Evolutionary conservation across 1,140 invertebrate genomes (phyloP).

Genomic region (Drosophila virilis): DNA sequence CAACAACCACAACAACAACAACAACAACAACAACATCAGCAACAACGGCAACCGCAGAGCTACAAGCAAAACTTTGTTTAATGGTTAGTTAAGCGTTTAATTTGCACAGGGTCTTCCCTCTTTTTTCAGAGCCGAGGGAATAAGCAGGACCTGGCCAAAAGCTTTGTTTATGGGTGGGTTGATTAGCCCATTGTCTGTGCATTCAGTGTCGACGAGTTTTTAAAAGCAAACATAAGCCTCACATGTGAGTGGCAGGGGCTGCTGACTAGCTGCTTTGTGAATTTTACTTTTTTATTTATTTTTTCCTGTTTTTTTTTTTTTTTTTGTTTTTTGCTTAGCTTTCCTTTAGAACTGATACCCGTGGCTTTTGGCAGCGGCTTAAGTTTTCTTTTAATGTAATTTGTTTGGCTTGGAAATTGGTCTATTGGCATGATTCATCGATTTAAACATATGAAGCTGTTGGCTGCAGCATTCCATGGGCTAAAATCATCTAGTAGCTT

Average conservation of each 20-base stretch:
- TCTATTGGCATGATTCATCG: slow-evolving; percentile 6
- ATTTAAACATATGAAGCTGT: neutral
- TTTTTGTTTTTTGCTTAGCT: neutral
- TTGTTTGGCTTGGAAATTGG: neutral
- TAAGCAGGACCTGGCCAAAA: neutral
- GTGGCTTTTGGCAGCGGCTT: slow-evolving; percentile 44
- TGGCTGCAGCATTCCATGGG: neutral
- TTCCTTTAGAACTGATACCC: slow-evolving; percentile 27
- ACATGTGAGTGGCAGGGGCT: slow-evolving; percentile 3
- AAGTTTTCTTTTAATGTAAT: slow-evolving; percentile 46
- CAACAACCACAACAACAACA: slow-evolving; percentile 48
- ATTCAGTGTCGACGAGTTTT: slow-evolving; percentile 43
- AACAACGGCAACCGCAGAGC: slow-evolving; percentile 69
- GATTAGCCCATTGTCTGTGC: slow-evolving; percentile 25
- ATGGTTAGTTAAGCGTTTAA: slow-evolving; percentile 81
- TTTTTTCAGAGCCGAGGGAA: neutral
- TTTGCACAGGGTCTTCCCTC: slow-evolving; percentile 50
- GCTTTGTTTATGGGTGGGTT: neutral
- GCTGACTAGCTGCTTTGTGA: neutral
- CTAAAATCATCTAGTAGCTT: neutral
- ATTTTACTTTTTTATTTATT: neutral
- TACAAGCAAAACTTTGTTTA: slow-evolving; percentile 79
- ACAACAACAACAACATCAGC: slow-evolving; percentile 23
- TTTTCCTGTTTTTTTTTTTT: neutral
- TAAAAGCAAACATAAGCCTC: slow-evolving; percentile 37